Evolutionary conservation across 2,888 invertebrate species (phyloP).

Genomic region (Xanthorhoe spadicearia): DNA sequence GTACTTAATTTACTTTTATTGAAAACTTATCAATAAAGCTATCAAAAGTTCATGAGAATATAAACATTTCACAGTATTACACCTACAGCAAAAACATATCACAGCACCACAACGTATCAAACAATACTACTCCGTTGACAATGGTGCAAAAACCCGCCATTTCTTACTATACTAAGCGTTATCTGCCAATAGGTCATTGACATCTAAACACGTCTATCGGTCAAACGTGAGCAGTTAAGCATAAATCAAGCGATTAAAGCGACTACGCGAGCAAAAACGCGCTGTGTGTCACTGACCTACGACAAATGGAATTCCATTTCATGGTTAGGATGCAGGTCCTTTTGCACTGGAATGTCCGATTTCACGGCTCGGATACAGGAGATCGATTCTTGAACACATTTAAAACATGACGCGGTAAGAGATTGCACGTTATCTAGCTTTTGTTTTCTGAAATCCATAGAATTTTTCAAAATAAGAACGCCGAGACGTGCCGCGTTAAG

Average conservation of each 20-base stretch:
- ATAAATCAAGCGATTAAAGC: conserved; percentile 38
- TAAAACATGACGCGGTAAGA: too few species aligned
- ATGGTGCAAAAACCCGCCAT: conserved; percentile 14
- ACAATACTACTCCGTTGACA: conserved; percentile 14
- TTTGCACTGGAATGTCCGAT: conserved; percentile 20
- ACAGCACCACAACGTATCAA: neutral
- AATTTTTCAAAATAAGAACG: too few species aligned
- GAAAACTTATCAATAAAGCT: neutral
- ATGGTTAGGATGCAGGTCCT: conserved; percentile 19
- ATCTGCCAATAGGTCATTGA: conserved; percentile 32
- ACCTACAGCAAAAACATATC: neutral
- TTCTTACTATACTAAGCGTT: conserved; percentile 23
- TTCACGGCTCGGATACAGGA: conserved; percentile 20
- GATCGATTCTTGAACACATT: too few species aligned
- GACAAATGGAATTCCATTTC: conserved; percentile 43
- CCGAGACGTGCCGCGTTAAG: too few species aligned
- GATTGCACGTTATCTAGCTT: too few species aligned
- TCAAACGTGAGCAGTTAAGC: conserved; percentile 38
- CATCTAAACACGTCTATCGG: conserved; percentile 39
- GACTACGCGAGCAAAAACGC: conserved; percentile 46
- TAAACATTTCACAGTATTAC: neutral
- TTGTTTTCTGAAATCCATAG: too few species aligned
- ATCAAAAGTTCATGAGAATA: neutral
- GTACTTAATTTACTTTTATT: neutral
- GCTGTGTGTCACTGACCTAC: conserved; percentile 63